These are phyloP conservation scores for Spisula solida DNA, from an alignment of 2,888 invertebrate species.

Conservation along the genomic window DNA sequence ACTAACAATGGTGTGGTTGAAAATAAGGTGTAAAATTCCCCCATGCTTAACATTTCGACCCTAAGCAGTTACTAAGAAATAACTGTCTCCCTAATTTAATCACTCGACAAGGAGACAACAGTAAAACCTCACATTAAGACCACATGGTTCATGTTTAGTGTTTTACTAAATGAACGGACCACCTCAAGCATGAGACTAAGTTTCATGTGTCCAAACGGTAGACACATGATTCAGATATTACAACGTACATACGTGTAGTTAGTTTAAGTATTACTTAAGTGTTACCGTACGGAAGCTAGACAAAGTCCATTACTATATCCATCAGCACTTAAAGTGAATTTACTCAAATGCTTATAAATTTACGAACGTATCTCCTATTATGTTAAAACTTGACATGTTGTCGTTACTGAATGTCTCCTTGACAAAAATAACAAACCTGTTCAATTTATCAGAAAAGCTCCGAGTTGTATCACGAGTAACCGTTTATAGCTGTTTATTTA, in stretches of 20 bases:
- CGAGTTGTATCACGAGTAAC: conserved; percentile 29
- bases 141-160: too few relatives aligned
- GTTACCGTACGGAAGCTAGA: too few relatives aligned
- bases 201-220: too few relatives aligned
- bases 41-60: not conserved
- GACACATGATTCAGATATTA: too few relatives aligned
- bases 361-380: not conserved
- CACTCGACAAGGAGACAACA: too few relatives aligned
- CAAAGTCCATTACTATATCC: too few relatives aligned
- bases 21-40: not conserved
- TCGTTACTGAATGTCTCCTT: not conserved
- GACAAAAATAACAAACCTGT: conserved; percentile 15
- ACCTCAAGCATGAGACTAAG: too few relatives aligned
- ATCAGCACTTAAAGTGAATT: not conserved
- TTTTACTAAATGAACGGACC: too few relatives aligned
- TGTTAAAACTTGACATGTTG: not conserved
- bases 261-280: too few relatives aligned
- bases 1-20: not conserved
- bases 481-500: conserved; percentile 28
- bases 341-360: not conserved
- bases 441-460: conserved; percentile 10
- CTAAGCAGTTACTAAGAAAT: not conserved
- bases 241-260: too few relatives aligned
- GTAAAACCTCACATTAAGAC: too few relatives aligned
- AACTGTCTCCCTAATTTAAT: not conserved